phyloP scores from a whole-genome alignment of 1,140 invertebrate species.

The Danaus plexippus region DNA sequence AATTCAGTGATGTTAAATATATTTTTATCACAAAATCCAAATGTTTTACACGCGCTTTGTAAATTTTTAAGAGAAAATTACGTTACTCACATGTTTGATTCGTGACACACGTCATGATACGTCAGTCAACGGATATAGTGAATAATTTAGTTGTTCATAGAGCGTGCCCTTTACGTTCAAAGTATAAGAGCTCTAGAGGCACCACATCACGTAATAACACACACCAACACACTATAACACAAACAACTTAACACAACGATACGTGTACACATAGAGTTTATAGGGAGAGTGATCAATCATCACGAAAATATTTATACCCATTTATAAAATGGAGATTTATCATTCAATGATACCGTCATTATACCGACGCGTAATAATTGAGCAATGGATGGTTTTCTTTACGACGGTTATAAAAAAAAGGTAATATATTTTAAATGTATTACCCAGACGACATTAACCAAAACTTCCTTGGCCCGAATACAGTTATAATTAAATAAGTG shows the following conservation, averaged over 20 bases:
- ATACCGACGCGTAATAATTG: no score
- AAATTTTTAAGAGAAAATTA: no score
- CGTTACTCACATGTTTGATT: conserved; percentile 4
- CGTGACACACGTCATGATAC: conserved; percentile 25
- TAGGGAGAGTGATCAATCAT: no score
- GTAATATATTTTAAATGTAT: neutral
- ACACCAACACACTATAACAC: conserved; percentile 4
- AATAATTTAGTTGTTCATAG: conserved; percentile 45
- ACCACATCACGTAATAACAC: conserved; percentile 28
- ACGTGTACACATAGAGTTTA: neutral
- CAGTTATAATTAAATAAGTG: conserved; percentile 51
- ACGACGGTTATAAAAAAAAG: neutral
- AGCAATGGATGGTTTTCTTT: no score
- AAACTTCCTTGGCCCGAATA: conserved; percentile 34
- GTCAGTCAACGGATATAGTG: conserved; percentile 28
- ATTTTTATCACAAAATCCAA: no score
- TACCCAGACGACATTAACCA: neutral
- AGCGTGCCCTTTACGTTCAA: conserved; percentile 36
- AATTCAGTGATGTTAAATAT: no score
- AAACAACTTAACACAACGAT: neutral
- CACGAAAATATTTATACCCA: no score
- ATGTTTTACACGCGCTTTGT: no score
- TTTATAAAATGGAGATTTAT: no score
- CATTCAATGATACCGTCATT: no score
- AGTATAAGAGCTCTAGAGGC: conserved; percentile 34